Evolutionary conservation across 2,888 invertebrate genomes (phyloP).

Genomic region (Synanthedon formicaeformis): DNA sequence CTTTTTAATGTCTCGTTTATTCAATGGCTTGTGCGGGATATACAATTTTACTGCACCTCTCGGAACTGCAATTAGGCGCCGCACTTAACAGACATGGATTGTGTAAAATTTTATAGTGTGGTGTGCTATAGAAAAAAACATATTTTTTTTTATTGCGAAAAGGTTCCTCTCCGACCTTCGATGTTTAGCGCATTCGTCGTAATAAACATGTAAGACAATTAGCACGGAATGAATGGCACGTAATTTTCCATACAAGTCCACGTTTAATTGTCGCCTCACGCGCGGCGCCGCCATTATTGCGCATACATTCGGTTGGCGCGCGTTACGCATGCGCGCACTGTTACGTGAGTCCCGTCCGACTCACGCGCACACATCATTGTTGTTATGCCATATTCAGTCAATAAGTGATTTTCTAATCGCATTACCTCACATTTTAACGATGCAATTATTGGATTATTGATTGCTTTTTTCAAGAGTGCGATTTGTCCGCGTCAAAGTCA

Average conservation of each 20-base stretch:
- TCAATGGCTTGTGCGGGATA: no score
- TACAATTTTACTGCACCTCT: no score
- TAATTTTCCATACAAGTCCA: neutral
- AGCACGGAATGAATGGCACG: neutral
- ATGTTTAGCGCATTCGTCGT: neutral
- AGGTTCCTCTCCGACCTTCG: no score
- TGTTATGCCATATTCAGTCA: neutral
- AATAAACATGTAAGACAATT: neutral
- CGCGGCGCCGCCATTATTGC: neutral
- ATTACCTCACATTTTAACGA: neutral
- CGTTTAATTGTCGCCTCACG: constrained; percentile 2
- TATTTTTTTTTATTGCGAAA: no score
- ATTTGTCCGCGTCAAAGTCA: no score
- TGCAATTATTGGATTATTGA: no score
- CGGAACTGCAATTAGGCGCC: no score
- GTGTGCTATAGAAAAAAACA: no score
- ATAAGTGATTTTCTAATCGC: neutral
- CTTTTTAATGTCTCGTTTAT: no score
- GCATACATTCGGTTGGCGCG: neutral
- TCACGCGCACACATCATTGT: neutral
- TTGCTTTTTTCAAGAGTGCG: no score
- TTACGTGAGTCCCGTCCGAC: constrained; percentile 1
- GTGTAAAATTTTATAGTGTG: no score
- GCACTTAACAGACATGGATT: no score
- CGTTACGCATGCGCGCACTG: constrained; percentile 1